Percentiles rank a stretch among this genome's conserved stretches.
These are phyloP conservation scores for Malurus cyaneus DNA, from an alignment of 2,113 vertebrate genomes.

Conservation along the genomic window DNA sequence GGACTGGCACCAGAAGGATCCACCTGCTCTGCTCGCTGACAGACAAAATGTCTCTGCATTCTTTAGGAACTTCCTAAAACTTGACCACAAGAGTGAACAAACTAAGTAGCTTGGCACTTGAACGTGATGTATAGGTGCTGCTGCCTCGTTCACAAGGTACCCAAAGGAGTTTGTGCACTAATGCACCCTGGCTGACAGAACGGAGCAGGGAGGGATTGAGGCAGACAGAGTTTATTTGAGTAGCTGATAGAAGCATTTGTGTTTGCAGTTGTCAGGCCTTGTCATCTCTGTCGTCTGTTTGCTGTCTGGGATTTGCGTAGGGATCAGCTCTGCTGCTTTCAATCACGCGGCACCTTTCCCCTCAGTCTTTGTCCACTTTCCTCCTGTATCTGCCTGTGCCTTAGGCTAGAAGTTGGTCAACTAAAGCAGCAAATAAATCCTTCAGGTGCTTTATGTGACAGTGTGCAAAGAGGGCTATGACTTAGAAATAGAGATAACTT, in stretches of 20 bases:
- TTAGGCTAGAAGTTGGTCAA: not conserved
- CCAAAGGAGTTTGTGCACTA: not conserved
- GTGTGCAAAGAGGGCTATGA: not conserved
- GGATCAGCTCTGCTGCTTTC: not conserved
- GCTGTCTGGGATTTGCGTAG: not conserved
- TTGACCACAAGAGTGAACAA: not conserved
- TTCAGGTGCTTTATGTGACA: not conserved
- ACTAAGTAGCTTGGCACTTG: not conserved
- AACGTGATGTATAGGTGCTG: not conserved
- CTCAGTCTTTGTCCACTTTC: not conserved
- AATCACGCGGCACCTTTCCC: not conserved
- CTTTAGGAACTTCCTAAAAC: not conserved
- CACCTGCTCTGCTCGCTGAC: not conserved
- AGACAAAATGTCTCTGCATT: not conserved
- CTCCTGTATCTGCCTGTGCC: not conserved
- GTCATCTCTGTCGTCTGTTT: not conserved
- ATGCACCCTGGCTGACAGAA: not conserved
- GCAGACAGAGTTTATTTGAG: not conserved
- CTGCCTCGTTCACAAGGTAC: not conserved
- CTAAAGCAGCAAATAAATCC: not conserved
- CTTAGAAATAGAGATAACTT: not conserved
- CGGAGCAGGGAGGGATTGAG: accelerated
- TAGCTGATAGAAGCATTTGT: accelerated
- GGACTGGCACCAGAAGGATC: not conserved
- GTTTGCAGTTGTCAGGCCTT: not conserved